Evolutionary conservation across 2,797 vertebrate genomes (phyloP), one percentile per base, ranked within the genome.

Genomic region (Microctenopoma stevenorrisi): DNA sequence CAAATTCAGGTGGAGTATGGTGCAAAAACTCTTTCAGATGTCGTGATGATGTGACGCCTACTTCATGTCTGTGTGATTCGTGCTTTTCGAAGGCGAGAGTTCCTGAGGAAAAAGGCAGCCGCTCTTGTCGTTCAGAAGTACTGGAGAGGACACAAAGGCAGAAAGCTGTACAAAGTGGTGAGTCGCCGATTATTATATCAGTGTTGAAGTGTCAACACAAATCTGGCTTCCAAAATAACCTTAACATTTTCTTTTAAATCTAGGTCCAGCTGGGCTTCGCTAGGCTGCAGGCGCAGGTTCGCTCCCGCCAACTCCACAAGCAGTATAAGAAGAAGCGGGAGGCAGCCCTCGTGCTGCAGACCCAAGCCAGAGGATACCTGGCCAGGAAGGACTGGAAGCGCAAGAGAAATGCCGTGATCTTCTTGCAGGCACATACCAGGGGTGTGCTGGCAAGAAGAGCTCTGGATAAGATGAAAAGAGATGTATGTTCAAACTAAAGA

Each of bases 191-290:
- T 15, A 18, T 52, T 14, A 14, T 5, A 18, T 51, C 14, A 25
- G 9, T 18, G 3, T 40, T 7, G 16, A n/a, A 5, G 18, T 28
- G 26, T 64, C 14, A 68, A 22, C 38, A 3, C 6, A 33, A 7
- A 4, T 14, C 11, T 33, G 25, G 6, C 35, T 7, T 30, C 8
- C 9, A 55, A 49, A 37, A 18, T 8, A 48, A 83, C 53, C 9
- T 5, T 33, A 59, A 0, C 0, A 1, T 47, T 16, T 0, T 50
- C 5, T 12, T 56, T 3, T 28, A 14, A n/a, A 49, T 57, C 4
- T 74, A 99, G 98, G 93, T 95, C 72, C 88, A 95, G 78, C 85
- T 95, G 70, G 98, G 98, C 47, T 97, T 96, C 0, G 91, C 93
- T 0, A 96, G 98, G 37, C 91, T 99, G 49, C 98, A 97, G 86